Evolutionary conservation across 2,797 vertebrate species (phyloP), one percentile per base, ranked within the genome.

Genomic region (Uromys caudimaculatus): DNA sequence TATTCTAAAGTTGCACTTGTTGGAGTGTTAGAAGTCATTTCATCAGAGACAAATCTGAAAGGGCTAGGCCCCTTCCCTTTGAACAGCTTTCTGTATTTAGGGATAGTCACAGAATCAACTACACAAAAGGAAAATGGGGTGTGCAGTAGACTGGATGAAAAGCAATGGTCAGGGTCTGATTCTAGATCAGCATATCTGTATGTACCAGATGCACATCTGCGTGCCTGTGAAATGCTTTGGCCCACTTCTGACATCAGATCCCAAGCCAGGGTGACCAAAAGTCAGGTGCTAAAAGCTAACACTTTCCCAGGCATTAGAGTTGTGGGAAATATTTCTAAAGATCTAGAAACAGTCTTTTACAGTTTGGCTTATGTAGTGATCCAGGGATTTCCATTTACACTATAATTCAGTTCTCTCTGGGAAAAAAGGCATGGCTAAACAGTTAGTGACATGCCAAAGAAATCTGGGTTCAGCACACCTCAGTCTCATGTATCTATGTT

Each of bases 321-420:
- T 84, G 44, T 95, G 54, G 52, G 58, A 81, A 77, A 47, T n/a
- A 62, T 44, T 71, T 75, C 29, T 41, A 41, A 50, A 92, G 56
- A 77, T 82, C 73, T 71, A 88, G 44, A 78, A 92, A 89, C 89
- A 67, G 47, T 23, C 79, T 41, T 35, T 87, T 84, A 27, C 69
- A 84, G 91, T 77, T 90, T 24, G 4, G 84, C 95, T 95, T 92
- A 79, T n/a, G 41, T 82, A 93, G 91, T 86, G 92, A 88, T 60
- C 84, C 13, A 38, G 44, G 47, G 73, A 86, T 96, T 95, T 96
- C 67, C 58, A 67, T 83, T 91, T 78, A 81, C 87, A 85, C 56
- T 35, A 50, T 97, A 52, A 96, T 96, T 92, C 96, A 35, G 69
- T 97, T n/a, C 0, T 0, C 58, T 83, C 12, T 35, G 3, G 2